These are phyloP conservation scores for Oncorhynchus keta DNA, from an alignment of 2,113 vertebrate species.

Conservation along the genomic window DNA sequence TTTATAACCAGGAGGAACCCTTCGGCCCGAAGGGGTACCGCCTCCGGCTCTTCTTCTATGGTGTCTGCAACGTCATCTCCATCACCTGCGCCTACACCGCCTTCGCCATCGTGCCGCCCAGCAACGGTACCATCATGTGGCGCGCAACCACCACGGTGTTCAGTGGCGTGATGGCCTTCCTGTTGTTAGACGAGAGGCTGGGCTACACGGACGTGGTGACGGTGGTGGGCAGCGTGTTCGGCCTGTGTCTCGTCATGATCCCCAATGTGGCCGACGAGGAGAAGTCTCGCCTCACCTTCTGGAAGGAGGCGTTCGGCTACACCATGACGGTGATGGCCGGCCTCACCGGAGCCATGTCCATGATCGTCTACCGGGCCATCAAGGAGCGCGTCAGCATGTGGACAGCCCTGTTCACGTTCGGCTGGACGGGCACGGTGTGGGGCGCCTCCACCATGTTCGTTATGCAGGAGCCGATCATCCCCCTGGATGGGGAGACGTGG, in stretches of 20 bases:
- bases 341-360: slow-evolving; percentile 92
- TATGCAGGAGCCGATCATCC: slow-evolving; percentile 96
- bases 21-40: slow-evolving; percentile 94
- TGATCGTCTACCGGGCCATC: slow-evolving; percentile 96
- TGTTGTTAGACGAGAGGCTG: slow-evolving; percentile 92
- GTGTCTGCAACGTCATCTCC: slow-evolving; percentile 95
- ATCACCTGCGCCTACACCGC: slow-evolving; percentile 98
- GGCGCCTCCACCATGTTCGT: slow-evolving; percentile 96
- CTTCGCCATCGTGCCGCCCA: slow-evolving; percentile 96
- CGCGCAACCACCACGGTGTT: slow-evolving; percentile 95
- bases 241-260: slow-evolving; percentile 94
- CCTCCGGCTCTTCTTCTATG: slow-evolving; percentile 91
- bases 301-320: slow-evolving; percentile 98
- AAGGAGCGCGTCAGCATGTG: slow-evolving; percentile 97
- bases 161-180: slow-evolving; percentile 91
- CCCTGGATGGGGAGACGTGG: slow-evolving; percentile 94
- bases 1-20: slow-evolving; percentile 89
- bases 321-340: slow-evolving; percentile 97
- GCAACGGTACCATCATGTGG: slow-evolving; percentile 98
- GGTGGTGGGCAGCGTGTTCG: slow-evolving; percentile 87
- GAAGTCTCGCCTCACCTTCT: slow-evolving; percentile 85
- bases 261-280: slow-evolving; percentile 90
- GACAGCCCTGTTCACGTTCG: slow-evolving; percentile 97
- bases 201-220: slow-evolving; percentile 85
- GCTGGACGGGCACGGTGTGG: slow-evolving; percentile 95